Percentiles rank a stretch among this genome's conserved stretches.
Evolutionary conservation across 2,113 vertebrate species (phyloP).

Genomic region (Ibidorhyncha struthersii): DNA sequence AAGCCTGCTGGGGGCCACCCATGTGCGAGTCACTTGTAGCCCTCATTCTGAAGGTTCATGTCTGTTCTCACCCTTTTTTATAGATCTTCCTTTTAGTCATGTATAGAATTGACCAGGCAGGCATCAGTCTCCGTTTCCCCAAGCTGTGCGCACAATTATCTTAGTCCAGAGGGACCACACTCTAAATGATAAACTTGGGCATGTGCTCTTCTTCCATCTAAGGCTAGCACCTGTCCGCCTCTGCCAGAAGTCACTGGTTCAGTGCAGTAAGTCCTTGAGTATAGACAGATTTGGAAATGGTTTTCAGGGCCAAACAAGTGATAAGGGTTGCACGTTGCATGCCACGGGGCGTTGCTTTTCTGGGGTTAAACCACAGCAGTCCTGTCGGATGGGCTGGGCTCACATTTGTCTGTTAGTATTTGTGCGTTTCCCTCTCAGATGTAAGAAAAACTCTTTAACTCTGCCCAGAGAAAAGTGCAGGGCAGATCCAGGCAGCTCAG

Average conservation of each 20-base stretch:
- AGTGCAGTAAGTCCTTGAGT: neutral
- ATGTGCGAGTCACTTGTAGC: neutral
- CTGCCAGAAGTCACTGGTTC: neutral
- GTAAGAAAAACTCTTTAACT: neutral
- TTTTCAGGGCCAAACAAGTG: neutral
- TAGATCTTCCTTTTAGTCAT: neutral
- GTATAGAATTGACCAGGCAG: neutral
- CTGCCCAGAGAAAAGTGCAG: neutral
- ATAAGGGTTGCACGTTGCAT: neutral
- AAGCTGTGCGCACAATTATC: neutral
- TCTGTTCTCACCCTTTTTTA: neutral
- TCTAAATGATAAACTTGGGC: neutral
- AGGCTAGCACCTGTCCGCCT: neutral
- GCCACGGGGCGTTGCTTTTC: neutral
- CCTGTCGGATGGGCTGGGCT: neutral
- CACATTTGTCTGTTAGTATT: neutral
- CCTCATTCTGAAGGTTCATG: neutral
- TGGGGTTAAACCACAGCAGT: neutral
- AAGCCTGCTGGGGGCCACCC: neutral
- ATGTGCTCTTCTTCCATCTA: neutral
- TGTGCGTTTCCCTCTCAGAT: neutral
- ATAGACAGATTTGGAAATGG: neutral
- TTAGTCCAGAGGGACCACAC: neutral
- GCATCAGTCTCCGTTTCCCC: neutral
- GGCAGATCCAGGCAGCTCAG: slow-evolving; percentile 22